phyloP scores from a whole-genome alignment of 2,888 invertebrate genomes.

The Fragum sueziense region DNA sequence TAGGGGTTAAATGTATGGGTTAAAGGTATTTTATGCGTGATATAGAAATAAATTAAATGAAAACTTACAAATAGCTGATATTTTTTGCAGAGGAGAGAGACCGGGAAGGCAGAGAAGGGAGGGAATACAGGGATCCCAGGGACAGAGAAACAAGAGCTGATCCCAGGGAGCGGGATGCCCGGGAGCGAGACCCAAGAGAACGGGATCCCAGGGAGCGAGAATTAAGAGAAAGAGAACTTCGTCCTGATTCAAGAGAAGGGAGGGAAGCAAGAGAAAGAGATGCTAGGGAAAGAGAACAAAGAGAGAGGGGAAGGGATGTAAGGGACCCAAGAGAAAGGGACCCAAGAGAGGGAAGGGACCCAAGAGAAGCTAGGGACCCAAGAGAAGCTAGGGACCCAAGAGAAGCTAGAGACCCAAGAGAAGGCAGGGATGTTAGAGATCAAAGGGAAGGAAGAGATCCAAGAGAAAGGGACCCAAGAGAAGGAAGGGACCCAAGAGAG shows the following conservation, averaged over 20 bases:
- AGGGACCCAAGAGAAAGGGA: constrained; percentile 20
- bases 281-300: constrained; percentile 22
- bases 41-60: background rate
- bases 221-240: constrained; percentile 31
- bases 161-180: constrained; percentile 13
- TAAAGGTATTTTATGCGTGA: too few species aligned
- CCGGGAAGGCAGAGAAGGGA: constrained; percentile 28
- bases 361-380: constrained; percentile 30
- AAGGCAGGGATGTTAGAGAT: constrained; percentile 18
- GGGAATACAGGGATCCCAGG: constrained; percentile 34
- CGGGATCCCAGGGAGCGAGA: constrained; percentile 38
- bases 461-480: constrained; percentile 38
- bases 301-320: constrained; percentile 14
- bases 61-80: background rate
- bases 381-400: constrained; percentile 41
- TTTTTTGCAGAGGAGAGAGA: constrained; percentile 35
- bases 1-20: too few species aligned
- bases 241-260: constrained; percentile 23
- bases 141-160: constrained; percentile 26
- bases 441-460: constrained; percentile 39
- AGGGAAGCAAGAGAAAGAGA: constrained; percentile 42
- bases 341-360: constrained; percentile 30
- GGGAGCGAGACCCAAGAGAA: constrained; percentile 46
- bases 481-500: constrained; percentile 18
- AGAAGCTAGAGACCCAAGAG: constrained; percentile 45